Conservation (phyloP, 2,113 vertebrate species). For the Accipiter virgatus region DNA sequence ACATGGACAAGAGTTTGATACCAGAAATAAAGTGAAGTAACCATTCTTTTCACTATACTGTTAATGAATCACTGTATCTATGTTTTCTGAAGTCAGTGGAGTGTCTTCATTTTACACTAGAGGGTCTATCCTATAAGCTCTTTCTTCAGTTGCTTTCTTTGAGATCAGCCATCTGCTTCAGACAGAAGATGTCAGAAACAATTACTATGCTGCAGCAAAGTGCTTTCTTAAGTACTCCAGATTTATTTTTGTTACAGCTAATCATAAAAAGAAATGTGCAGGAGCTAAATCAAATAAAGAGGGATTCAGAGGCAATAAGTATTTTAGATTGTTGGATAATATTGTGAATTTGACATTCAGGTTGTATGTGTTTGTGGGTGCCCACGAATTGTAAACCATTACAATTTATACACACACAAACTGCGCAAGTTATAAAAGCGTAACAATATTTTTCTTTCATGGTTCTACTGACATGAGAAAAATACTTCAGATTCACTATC, state of each 20-base stretch:
- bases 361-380: not conserved
- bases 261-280: constrained; percentile 30
- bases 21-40: not conserved
- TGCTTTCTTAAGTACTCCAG: constrained; percentile 21
- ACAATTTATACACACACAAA: not conserved
- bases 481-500: not conserved
- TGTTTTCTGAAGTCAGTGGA: not conserved
- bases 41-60: not conserved
- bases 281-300: constrained; percentile 34
- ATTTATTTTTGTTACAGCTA: constrained; percentile 37
- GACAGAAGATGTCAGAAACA: constrained; percentile 13
- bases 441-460: constrained; percentile 31
- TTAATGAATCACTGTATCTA: not conserved
- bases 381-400: not conserved
- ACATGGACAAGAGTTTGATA: not conserved
- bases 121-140: not conserved
- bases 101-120: not conserved
- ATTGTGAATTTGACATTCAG: constrained; percentile 8
- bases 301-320: constrained; percentile 5
- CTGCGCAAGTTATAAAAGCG: not conserved
- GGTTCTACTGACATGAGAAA: not conserved
- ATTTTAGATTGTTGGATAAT: constrained; percentile 10
- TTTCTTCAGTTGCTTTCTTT: not conserved
- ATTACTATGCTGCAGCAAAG: not conserved
- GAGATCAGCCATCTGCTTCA: not conserved